phyloP scores from a whole-genome alignment of 2,113 vertebrate genomes.

The Indicator indicator region DNA sequence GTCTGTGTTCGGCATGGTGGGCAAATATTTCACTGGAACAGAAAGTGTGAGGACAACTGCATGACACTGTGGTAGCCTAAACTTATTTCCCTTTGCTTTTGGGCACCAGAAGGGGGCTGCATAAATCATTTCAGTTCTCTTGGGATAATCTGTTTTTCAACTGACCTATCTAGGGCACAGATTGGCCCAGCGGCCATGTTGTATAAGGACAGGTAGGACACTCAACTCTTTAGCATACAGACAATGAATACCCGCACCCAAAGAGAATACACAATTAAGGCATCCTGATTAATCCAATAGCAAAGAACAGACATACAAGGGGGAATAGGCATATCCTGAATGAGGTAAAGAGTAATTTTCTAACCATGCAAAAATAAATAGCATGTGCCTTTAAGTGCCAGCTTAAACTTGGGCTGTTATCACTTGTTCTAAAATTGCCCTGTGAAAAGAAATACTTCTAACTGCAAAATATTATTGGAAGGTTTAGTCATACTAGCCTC shows the following conservation, averaged over 20 bases:
- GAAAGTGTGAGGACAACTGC: neutral
- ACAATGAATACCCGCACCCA: neutral
- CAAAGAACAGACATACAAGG: neutral
- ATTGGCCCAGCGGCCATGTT: slow-evolving; percentile 7
- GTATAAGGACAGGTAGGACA: slow-evolving; percentile 62
- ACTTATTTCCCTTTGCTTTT: neutral
- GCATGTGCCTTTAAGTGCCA: neutral
- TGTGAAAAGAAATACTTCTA: neutral
- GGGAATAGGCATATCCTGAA: neutral
- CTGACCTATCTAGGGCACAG: slow-evolving; percentile 27
- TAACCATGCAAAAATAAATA: neutral
- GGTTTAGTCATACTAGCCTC: neutral
- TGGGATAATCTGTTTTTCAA: neutral
- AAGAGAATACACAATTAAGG: slow-evolving; percentile 63
- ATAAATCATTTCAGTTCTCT: neutral
- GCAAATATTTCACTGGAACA: neutral
- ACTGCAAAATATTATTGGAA: neutral
- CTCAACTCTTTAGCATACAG: slow-evolving; percentile 59
- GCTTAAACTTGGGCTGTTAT: neutral
- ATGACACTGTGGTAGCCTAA: neutral
- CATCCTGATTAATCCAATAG: slow-evolving; percentile 39
- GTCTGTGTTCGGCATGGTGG: neutral
- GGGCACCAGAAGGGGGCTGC: neutral
- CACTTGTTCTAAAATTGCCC: neutral
- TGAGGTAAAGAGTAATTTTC: neutral